Conservation (phyloP, 2,888 invertebrate species). For the Athrips mouffetella region DNA sequence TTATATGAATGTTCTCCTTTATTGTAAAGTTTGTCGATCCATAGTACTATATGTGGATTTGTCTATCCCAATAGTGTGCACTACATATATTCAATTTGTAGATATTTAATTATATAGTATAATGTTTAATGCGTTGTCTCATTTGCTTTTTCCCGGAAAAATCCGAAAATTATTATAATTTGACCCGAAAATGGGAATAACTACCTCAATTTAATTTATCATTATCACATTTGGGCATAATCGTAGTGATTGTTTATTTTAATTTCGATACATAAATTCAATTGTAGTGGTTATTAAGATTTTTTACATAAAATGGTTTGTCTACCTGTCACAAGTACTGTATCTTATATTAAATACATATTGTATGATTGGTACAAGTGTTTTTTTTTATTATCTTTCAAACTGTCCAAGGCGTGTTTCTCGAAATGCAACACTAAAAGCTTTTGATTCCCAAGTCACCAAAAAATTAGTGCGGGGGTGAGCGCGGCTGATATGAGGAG, state of each 20-base stretch:
- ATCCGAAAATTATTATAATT: conserved; percentile 66
- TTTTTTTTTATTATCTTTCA: conserved; percentile 49
- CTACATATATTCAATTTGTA: conserved; percentile 75
- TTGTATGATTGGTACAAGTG: conserved; percentile 71
- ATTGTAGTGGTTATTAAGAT: conserved; percentile 65
- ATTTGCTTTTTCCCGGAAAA: conserved; percentile 64
- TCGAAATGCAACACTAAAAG: too few relatives aligned
- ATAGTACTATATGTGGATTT: conserved; percentile 53
- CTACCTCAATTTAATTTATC: conserved; percentile 79
- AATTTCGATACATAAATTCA: conserved; percentile 57
- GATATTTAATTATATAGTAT: conserved; percentile 79
- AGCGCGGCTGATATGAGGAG: too few relatives aligned
- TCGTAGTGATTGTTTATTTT: conserved; percentile 69
- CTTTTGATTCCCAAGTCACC: too few relatives aligned
- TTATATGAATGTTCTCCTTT: conserved; percentile 75
- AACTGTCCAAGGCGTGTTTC: not conserved
- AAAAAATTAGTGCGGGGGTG: too few relatives aligned
- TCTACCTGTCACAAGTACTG: conserved; percentile 77
- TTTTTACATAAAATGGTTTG: conserved; percentile 66
- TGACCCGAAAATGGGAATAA: conserved; percentile 69
- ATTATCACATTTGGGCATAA: conserved; percentile 76
- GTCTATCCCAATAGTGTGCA: conserved; percentile 68
- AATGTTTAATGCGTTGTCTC: conserved; percentile 74
- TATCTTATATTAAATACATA: conserved; percentile 78
- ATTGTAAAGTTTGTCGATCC: conserved; percentile 72